Percentiles rank a stretch among this genome's conserved stretches.
These are phyloP conservation scores for Pempheris klunzingeri DNA, from an alignment of 2,797 vertebrate genomes.

Conservation along the genomic window DNA sequence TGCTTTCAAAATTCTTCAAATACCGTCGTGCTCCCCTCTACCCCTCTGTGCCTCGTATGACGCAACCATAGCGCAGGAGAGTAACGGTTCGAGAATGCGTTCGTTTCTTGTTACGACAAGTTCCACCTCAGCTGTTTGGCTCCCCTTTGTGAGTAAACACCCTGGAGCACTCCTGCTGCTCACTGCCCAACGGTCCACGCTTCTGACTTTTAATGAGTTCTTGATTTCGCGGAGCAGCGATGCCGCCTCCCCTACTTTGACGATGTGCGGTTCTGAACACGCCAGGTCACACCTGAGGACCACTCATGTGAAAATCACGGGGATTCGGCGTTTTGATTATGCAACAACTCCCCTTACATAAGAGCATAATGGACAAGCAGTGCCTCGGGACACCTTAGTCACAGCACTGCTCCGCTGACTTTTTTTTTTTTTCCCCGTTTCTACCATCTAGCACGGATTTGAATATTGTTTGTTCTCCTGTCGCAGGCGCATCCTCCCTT, in stretches of 20 bases:
- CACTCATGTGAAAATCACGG: constrained; percentile 55
- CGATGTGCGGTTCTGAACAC: constrained; percentile 35
- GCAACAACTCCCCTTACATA: constrained; percentile 71
- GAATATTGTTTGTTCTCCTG: constrained; percentile 58
- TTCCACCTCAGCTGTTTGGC: constrained; percentile 59
- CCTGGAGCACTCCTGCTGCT: constrained; percentile 57
- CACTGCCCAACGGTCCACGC: constrained; percentile 24
- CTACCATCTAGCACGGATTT: constrained; percentile 27
- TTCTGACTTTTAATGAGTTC: constrained; percentile 70
- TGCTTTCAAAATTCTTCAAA: constrained; percentile 29
- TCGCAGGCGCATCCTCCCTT: constrained; percentile 21
- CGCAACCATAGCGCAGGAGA: not conserved
- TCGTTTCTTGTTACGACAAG: constrained; percentile 42
- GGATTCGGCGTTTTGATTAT: constrained; percentile 69
- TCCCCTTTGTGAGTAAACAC: constrained; percentile 47
- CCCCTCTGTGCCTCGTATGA: constrained; percentile 14
- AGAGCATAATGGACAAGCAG: constrained; percentile 64
- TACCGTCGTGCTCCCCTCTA: not conserved
- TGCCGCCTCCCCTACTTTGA: constrained; percentile 23
- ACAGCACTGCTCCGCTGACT: constrained; percentile 35
- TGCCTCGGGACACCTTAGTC: constrained; percentile 57
- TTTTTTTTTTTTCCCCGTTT: constrained; percentile 21
- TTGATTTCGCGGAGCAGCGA: constrained; percentile 33
- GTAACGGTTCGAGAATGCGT: constrained; percentile 26
- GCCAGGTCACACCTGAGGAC: constrained; percentile 69